Evolutionary conservation across 2,113 vertebrate genomes (phyloP).

Genomic region (Bagarius yarrelli): DNA sequence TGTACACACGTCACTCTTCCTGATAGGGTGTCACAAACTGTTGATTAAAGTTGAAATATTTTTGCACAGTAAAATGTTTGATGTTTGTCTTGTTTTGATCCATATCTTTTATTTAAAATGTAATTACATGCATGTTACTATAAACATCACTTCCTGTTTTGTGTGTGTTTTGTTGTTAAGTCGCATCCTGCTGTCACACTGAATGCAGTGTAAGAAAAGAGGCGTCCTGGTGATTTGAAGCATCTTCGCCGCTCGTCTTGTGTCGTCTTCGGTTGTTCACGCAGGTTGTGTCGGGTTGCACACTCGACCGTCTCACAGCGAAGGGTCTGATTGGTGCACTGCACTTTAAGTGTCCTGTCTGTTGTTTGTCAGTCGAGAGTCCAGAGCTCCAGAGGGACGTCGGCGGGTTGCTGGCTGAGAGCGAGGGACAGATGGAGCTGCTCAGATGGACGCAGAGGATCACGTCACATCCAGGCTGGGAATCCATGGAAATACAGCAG

Average conservation of each 20-base stretch:
- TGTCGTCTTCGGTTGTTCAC: neutral
- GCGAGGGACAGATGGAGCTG: conserved; percentile 50
- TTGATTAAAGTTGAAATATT: conserved; percentile 21
- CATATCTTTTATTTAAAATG: conserved; percentile 34
- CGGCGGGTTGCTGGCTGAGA: conserved; percentile 37
- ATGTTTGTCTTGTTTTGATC: conserved; percentile 28
- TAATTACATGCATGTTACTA: conserved; percentile 14
- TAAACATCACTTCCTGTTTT: conserved; percentile 31
- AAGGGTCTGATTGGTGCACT: neutral
- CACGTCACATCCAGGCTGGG: conserved; percentile 43
- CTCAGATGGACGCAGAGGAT: conserved; percentile 40
- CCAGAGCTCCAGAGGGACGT: conserved; percentile 28
- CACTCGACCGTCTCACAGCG: neutral
- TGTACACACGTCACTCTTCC: conserved; percentile 23
- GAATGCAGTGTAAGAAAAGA: no score
- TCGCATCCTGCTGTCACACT: no score
- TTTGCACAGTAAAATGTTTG: conserved; percentile 42
- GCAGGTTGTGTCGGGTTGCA: neutral
- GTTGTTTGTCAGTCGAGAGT: conserved; percentile 41
- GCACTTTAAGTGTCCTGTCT: conserved; percentile 27
- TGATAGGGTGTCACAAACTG: neutral
- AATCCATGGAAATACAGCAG: conserved; percentile 39
- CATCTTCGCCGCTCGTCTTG: neutral
- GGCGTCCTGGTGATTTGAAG: neutral
- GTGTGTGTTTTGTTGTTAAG: neutral